These are phyloP conservation scores for Endotricha flammealis DNA, from an alignment of 2,888 invertebrate species.

Conservation along the genomic window DNA sequence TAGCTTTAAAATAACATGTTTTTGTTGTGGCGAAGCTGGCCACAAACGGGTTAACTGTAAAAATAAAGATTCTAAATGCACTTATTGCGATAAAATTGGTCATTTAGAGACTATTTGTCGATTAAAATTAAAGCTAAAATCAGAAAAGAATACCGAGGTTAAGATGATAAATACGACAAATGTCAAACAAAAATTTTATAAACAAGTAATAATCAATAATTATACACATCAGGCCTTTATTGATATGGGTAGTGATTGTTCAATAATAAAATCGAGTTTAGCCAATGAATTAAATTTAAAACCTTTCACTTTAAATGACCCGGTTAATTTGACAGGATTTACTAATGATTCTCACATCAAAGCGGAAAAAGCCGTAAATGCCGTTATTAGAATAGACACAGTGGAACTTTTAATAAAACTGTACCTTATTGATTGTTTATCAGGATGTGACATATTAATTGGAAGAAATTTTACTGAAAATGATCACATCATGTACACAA, in stretches of 20 bases:
- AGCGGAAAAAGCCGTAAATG: conserved; percentile 11
- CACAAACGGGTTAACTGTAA: conserved; percentile 10
- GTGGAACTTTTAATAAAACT: conserved; percentile 1
- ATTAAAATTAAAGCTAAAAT: conserved; percentile 15
- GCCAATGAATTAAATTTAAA: conserved; percentile 7
- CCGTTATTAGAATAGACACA: conserved; percentile 14
- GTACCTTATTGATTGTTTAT: neutral
- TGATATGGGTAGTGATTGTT: conserved; percentile 23
- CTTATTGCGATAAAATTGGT: conserved; percentile 18
- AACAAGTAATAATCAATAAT: conserved; percentile 13
- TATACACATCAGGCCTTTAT: conserved; percentile 16
- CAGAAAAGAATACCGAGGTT: conserved; percentile 21
- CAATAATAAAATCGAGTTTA: conserved; percentile 15
- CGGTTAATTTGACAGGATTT: conserved; percentile 16
- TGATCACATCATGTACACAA: conserved; percentile 17
- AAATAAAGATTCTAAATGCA: conserved; percentile 18
- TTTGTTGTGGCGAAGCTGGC: conserved; percentile 16
- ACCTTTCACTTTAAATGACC: conserved; percentile 6
- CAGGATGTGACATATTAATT: conserved; percentile 16
- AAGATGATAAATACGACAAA: conserved; percentile 14
- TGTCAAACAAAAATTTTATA: conserved; percentile 19
- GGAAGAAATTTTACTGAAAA: conserved; percentile 23
- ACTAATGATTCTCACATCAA: conserved; percentile 6
- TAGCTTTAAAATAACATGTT: conserved; percentile 10
- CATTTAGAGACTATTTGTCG: conserved; percentile 21